Evolutionary conservation across 2,113 vertebrate species (phyloP), one percentile per base, ranked within the genome.

Genomic region (Muscicapa adusta): DNA sequence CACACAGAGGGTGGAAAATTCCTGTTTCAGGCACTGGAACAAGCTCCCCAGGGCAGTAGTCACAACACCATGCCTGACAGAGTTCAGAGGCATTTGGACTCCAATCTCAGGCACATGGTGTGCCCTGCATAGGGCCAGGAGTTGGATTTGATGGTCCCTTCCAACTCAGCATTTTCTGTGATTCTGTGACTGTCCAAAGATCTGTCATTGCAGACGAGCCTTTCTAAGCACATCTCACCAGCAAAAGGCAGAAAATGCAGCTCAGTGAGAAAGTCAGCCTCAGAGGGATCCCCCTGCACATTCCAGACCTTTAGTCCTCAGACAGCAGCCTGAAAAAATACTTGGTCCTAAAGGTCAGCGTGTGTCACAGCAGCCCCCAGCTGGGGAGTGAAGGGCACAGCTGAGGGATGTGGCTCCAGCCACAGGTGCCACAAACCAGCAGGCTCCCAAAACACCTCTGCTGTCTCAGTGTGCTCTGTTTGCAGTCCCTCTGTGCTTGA

Each of bases 271-370:
- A 84, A 73, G 24, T 31, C 79, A 79, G 31, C 94, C 95, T 93
- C 95, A 96, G 94, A 96, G 92, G 72, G 75, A 94, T 84, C 92
- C 88, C 33, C 88, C 24, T 8, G 28, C 2, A 5, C 88, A 85
- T 94, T 90, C 85, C 94, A 95, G 71, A 50, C 38, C 26, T 62
- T 57, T 34, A 45, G 42, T 66, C 66, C 71, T 19, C 78, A 53
- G 63, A 66, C 58, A 79, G 67, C n/a, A 85, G 95, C 88, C 88
- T 96, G 96, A 86, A 58, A 83, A 93, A 96, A 96, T 16, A 86
- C 29, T 85, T 24, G 14, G 75, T 62, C 75, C 68, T 80, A 47
- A 92, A 94, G 88, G 94, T 90, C 95, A 96, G 62, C 33, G 6
- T 0, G 3, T 14, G 9, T 82, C 58, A 0, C 36, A 36, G 28